These are phyloP conservation scores for Falco biarmicus DNA, from an alignment of 2,797 vertebrate species.

Conservation along the genomic window DNA sequence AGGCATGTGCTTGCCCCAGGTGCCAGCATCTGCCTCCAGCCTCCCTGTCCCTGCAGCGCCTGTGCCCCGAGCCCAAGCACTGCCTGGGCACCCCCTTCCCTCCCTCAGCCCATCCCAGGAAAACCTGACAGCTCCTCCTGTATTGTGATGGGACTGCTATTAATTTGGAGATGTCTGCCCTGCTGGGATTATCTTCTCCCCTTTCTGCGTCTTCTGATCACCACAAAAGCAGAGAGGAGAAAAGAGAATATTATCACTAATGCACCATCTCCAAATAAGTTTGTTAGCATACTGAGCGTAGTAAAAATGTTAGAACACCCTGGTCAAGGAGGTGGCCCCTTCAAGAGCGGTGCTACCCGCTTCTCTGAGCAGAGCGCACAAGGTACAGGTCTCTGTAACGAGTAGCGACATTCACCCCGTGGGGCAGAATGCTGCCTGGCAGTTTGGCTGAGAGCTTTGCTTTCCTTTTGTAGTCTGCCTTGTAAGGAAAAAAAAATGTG, in stretches of 20 bases:
- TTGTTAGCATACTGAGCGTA: not conserved
- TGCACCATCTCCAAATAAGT: not conserved
- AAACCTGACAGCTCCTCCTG: not conserved
- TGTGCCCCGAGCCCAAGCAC: not conserved
- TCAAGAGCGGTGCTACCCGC: not conserved
- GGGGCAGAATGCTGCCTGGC: not conserved
- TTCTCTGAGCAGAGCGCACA: accelerated
- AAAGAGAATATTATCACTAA: not conserved
- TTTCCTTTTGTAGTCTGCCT: not conserved
- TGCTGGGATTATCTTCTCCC: not conserved
- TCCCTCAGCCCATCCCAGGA: not conserved
- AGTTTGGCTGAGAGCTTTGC: not conserved
- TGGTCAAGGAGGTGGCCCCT: not conserved
- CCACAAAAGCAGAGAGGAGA: not conserved
- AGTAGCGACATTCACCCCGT: accelerated
- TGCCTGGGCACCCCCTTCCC: not conserved
- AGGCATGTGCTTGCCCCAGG: not conserved
- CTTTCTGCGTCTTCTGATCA: not conserved
- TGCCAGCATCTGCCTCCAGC: not conserved
- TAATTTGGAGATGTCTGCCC: not conserved
- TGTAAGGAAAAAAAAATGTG: not conserved
- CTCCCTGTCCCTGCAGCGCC: not conserved
- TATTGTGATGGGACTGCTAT: not conserved
- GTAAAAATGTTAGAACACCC: not conserved
- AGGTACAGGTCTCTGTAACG: not conserved